These are phyloP conservation scores for Leucoraja ocellata DNA, from an alignment of 2,797 vertebrate genomes.

Conservation along the genomic window DNA sequence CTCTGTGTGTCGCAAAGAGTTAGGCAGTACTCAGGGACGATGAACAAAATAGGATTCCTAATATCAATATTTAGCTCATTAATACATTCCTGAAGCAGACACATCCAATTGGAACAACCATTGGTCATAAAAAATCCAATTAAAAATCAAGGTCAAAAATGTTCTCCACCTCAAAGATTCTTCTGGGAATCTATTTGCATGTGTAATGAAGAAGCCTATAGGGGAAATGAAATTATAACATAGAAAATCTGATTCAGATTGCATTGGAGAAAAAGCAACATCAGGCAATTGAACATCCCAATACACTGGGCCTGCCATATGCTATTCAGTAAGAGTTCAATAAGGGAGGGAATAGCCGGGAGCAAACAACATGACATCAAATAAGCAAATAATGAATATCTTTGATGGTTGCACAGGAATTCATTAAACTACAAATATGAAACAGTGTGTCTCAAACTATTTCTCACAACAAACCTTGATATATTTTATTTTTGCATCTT, in stretches of 20 bases:
- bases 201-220: conserved; percentile 57
- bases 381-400: conserved; percentile 56
- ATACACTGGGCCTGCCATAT: conserved; percentile 51
- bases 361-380: conserved; percentile 49
- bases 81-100: conserved; percentile 41
- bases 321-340: conserved; percentile 52
- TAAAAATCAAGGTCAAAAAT: conserved; percentile 65
- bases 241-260: conserved; percentile 64
- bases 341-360: conserved; percentile 52
- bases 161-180: conserved; percentile 51
- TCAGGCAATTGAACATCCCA: conserved; percentile 60
- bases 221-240: conserved; percentile 72
- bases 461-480: conserved; percentile 48
- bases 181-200: conserved; percentile 58
- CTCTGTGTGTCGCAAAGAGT: neutral
- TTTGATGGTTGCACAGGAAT: conserved; percentile 52
- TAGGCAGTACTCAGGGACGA: neutral
- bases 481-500: conserved; percentile 44
- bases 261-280: conserved; percentile 58
- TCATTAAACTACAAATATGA: conserved; percentile 51
- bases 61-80: conserved; percentile 46
- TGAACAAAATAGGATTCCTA: conserved; percentile 41
- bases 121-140: conserved; percentile 53
- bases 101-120: conserved; percentile 40
- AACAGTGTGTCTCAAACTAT: conserved; percentile 43